These are phyloP conservation scores for Leptopterna dolabrata DNA, from an alignment of 2,888 invertebrate species.

Conservation along the genomic window DNA sequence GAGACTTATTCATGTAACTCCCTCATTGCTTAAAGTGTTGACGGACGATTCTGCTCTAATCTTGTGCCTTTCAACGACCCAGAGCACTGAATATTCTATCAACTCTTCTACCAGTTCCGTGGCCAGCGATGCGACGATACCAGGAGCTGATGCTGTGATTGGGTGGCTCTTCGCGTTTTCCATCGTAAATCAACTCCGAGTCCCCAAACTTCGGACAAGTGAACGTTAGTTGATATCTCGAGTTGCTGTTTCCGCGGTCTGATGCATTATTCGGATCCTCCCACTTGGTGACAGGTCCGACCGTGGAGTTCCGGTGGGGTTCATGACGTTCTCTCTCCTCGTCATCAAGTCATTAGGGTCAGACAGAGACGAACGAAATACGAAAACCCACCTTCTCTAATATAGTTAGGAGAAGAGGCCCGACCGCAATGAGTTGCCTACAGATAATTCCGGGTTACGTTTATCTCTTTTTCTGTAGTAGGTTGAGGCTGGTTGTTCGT, in stretches of 20 bases:
- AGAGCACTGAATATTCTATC: no score
- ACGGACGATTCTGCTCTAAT: no score
- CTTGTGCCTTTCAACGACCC: no score
- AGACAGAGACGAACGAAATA: slow-evolving; percentile 19
- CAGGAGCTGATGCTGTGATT: no score
- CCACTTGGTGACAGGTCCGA: not conserved
- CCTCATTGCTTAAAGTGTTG: no score
- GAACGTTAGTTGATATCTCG: no score
- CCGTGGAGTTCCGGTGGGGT: not conserved
- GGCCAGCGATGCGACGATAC: no score
- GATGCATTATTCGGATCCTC: not conserved
- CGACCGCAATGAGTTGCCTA: not conserved
- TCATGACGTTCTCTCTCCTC: slow-evolving; percentile 18
- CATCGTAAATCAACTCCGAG: no score
- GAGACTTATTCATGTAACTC: no score
- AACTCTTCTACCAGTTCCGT: no score
- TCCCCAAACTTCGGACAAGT: no score
- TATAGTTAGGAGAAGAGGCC: slow-evolving; percentile 1
- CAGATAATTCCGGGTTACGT: not conserved
- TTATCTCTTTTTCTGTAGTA: not conserved
- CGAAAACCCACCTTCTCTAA: slow-evolving; percentile 25
- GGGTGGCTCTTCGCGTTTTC: no score
- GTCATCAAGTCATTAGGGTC: slow-evolving; percentile 34
- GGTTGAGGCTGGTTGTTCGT: not conserved
- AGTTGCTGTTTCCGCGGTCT: not conserved